Evolutionary conservation across 2,113 vertebrate species (phyloP).

Genomic region (Donacobius atricapilla): DNA sequence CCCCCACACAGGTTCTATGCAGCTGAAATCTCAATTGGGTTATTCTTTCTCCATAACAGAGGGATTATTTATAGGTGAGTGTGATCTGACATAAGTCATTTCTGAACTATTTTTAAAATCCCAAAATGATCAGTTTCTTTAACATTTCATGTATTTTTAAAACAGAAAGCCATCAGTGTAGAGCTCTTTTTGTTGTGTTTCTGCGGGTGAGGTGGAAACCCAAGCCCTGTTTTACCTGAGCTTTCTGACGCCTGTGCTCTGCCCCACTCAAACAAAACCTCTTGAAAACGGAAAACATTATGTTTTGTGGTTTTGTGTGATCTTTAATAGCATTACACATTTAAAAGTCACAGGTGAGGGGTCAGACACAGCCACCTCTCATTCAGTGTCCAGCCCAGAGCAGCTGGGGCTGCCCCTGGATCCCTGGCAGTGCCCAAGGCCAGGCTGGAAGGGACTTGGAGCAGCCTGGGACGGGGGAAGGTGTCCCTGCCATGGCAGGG

Average conservation of each 20-base stretch:
- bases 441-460: neutral
- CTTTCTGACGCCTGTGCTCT: neutral
- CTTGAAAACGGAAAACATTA: neutral
- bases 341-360: neutral
- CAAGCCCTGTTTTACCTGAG: neutral
- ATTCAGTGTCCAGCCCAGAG: neutral
- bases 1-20: slow-evolving; percentile 77
- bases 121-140: neutral
- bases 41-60: slow-evolving; percentile 82
- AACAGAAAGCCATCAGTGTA: neutral
- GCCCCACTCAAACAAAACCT: neutral
- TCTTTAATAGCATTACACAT: neutral
- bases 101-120: neutral
- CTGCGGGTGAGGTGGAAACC: neutral
- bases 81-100: neutral
- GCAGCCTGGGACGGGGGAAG: neutral
- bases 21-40: slow-evolving; percentile 80
- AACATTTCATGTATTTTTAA: neutral
- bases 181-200: neutral
- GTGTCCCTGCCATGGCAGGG: neutral
- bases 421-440: neutral
- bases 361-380: neutral
- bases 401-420: neutral
- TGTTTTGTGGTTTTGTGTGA: neutral
- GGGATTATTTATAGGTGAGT: slow-evolving; percentile 92